Percentiles rank a stretch among this genome's conserved stretches.
Conservation (phyloP, 2,888 invertebrate genomes). For the Orchesella flavescens region DNA sequence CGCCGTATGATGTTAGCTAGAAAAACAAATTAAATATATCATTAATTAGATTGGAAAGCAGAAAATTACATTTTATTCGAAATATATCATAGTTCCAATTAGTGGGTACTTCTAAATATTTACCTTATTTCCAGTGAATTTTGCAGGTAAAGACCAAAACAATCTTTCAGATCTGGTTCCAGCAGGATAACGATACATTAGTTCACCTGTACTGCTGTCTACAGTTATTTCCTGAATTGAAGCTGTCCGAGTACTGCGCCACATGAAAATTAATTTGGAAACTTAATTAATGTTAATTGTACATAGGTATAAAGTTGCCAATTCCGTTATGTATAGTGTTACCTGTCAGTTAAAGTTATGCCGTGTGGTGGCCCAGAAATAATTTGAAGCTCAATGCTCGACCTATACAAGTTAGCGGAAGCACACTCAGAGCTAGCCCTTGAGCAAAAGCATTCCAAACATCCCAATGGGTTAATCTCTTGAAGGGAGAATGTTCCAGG, state of each 20-base stretch:
- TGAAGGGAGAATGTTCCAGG: conserved; percentile 86
- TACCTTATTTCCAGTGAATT: conserved; percentile 79
- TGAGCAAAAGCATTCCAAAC: conserved; percentile 91
- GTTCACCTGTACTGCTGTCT: conserved; percentile 61
- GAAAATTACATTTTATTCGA: too few species aligned
- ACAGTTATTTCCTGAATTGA: conserved; percentile 66
- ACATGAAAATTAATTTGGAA: too few species aligned
- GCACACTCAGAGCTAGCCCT: conserved; percentile 85
- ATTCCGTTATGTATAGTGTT: too few species aligned
- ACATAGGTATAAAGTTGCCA: background rate
- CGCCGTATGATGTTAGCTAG: conserved; percentile 90
- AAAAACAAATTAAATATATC: conserved; percentile 61
- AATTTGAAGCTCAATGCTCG: conserved; percentile 62
- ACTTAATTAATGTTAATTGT: too few species aligned
- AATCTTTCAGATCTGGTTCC: conserved; percentile 76
- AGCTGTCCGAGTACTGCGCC: conserved; percentile 58
- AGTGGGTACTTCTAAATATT: conserved; percentile 29
- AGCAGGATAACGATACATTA: conserved; percentile 67
- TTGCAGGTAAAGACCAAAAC: conserved; percentile 85
- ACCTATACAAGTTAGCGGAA: conserved; percentile 78
- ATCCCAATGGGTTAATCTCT: conserved; percentile 82
- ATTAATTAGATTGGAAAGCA: too few species aligned
- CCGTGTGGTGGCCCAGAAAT: conserved; percentile 75
- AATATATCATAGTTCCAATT: too few species aligned
- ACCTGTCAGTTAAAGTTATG: conserved; percentile 81